Evolutionary conservation across 1,140 invertebrate species (phyloP).

Genomic region (Aphaenogaster rudis): DNA sequence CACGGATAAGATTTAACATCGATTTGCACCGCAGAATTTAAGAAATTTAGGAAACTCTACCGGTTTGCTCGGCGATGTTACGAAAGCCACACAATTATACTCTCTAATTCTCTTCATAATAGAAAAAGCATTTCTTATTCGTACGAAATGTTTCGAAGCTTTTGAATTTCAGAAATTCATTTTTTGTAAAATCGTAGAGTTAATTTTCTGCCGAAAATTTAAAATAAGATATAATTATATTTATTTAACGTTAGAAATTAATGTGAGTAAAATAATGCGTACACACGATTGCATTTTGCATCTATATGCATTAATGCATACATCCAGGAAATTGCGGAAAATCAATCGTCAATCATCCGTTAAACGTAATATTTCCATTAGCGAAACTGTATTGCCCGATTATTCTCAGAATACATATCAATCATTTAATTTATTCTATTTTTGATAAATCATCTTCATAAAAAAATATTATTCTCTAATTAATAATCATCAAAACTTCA

Average conservation of each 20-base stretch:
- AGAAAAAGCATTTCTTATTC: background rate
- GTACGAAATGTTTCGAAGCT: background rate
- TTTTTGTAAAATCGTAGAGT: slow-evolving; percentile 1
- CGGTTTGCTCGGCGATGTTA: background rate
- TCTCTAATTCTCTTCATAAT: background rate
- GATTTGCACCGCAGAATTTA: background rate
- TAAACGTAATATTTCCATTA: background rate
- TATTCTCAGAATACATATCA: background rate
- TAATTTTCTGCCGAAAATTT: background rate
- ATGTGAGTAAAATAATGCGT: background rate
- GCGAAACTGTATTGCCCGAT: background rate
- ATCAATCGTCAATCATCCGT: background rate
- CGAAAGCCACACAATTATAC: background rate
- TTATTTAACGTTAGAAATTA: background rate
- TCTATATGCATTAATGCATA: background rate
- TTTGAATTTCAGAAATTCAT: background rate
- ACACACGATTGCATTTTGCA: background rate
- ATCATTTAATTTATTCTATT: background rate
- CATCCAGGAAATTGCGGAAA: background rate
- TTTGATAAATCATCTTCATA: background rate
- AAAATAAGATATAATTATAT: background rate
- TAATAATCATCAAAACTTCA: no score
- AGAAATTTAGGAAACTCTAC: slow-evolving; percentile 29
- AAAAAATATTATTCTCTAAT: background rate
- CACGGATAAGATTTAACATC: background rate